These are phyloP conservation scores for Dorcus hopei DNA, from an alignment of 2,888 invertebrate genomes.

Conservation along the genomic window DNA sequence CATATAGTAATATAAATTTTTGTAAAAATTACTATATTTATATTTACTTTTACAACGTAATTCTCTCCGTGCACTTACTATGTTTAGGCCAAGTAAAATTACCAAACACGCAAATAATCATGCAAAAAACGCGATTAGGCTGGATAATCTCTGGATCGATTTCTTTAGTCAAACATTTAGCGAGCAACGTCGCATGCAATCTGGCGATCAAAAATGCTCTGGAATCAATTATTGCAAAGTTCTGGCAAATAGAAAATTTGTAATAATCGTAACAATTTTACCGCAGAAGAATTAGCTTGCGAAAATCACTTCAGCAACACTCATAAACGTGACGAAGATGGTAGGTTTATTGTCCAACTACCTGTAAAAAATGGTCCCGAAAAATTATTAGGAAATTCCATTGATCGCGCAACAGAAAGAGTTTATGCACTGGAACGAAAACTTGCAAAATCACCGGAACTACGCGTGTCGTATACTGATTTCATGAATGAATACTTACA, in stretches of 20 bases:
- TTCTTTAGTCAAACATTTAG: background rate
- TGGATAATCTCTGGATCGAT: slow-evolving; percentile 6
- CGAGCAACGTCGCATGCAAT: background rate
- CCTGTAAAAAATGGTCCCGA: too few relatives aligned
- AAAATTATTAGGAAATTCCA: too few relatives aligned
- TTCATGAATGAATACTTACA: too few relatives aligned
- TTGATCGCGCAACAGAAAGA: too few relatives aligned
- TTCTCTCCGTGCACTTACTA: background rate
- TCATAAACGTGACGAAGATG: background rate
- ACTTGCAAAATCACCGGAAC: too few relatives aligned
- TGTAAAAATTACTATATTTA: too few relatives aligned
- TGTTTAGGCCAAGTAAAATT: slow-evolving; percentile 3
- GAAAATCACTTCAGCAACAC: slow-evolving; percentile 7
- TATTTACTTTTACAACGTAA: too few relatives aligned
- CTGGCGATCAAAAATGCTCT: background rate
- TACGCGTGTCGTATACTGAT: too few relatives aligned
- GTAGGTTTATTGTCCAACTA: too few relatives aligned
- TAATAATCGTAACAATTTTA: background rate
- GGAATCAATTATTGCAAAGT: background rate
- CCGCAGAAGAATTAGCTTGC: slow-evolving; percentile 2
- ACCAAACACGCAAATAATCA: background rate
- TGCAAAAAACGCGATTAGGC: slow-evolving; percentile 11
- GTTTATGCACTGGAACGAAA: too few relatives aligned
- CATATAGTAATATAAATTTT: too few relatives aligned
- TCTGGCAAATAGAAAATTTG: slow-evolving; percentile 14